These are phyloP conservation scores for Rhodeus uyekii DNA, from an alignment of 2,797 vertebrate genomes.

Conservation along the genomic window DNA sequence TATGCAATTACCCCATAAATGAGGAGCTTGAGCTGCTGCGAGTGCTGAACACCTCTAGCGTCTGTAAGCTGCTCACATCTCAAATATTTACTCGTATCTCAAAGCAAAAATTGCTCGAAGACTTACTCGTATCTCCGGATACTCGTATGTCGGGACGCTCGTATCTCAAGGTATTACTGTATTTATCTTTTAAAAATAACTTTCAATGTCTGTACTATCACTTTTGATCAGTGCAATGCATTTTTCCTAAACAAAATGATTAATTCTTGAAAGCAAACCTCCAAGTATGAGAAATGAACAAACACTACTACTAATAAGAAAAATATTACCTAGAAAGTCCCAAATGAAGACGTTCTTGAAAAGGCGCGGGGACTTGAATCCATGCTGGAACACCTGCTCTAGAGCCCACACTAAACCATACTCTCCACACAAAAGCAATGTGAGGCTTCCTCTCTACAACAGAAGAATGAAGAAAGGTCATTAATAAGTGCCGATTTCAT, in stretches of 20 bases:
- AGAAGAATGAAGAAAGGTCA: slow-evolving; percentile 48
- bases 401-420: slow-evolving; percentile 95
- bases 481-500: background rate
- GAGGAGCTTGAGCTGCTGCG: too few relatives aligned
- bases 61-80: too few relatives aligned
- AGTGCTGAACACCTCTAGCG: too few relatives aligned
- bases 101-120: too few relatives aligned
- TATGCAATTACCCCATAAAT: too few relatives aligned
- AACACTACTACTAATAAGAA: background rate
- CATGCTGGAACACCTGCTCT: slow-evolving; percentile 97
- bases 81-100: too few relatives aligned
- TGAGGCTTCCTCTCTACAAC: slow-evolving; percentile 92
- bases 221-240: background rate
- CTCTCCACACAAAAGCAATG: slow-evolving; percentile 94
- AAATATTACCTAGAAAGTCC: slow-evolving; percentile 92
- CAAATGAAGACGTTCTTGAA: slow-evolving; percentile 99
- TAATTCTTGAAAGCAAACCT: too few relatives aligned
- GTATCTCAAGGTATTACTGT: too few relatives aligned
- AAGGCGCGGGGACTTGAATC: slow-evolving; percentile 96
- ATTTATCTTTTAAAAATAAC: too few relatives aligned
- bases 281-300: background rate
- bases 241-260: background rate
- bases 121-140: too few relatives aligned
- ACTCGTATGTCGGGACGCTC: too few relatives aligned
- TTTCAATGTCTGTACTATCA: background rate